Evolutionary conservation across 2,113 vertebrate species (phyloP).

Genomic region (Crotalus horridus): DNA sequence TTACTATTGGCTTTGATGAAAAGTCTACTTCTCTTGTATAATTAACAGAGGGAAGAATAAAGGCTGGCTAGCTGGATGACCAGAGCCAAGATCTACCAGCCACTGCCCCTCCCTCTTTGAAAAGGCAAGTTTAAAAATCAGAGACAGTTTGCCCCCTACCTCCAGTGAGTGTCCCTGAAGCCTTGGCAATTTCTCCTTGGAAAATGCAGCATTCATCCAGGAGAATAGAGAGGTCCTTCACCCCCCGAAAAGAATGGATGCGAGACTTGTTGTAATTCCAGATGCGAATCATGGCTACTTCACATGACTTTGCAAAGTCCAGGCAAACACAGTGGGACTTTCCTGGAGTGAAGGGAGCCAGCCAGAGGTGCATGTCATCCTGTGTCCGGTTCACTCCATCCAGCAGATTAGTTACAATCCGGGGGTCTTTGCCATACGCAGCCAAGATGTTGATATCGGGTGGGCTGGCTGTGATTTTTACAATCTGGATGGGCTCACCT

Average conservation of each 20-base stretch:
- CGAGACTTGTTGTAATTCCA: slow-evolving; percentile 99
- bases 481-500: slow-evolving; percentile 79
- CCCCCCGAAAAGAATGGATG: slow-evolving; percentile 93
- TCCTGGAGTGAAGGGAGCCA: slow-evolving; percentile 88
- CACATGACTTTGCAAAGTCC: slow-evolving; percentile 77
- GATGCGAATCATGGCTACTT: slow-evolving; percentile 91
- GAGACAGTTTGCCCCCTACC: slow-evolving; percentile 68
- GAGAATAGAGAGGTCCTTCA: slow-evolving; percentile 84
- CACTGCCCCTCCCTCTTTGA: not conserved
- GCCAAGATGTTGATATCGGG: slow-evolving; percentile 92
- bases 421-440: slow-evolving; percentile 86
- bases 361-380: slow-evolving; percentile 98
- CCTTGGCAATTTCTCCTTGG: slow-evolving; percentile 95
- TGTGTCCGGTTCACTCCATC: slow-evolving; percentile 91
- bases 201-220: slow-evolving; percentile 87
- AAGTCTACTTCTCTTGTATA: not conserved
- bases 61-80: not conserved
- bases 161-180: slow-evolving; percentile 88
- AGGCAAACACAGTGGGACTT: slow-evolving; percentile 79
- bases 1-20: not conserved
- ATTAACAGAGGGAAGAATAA: not conserved
- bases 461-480: slow-evolving; percentile 80
- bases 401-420: slow-evolving; percentile 81
- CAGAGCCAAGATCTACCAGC: no score
- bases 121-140: not conserved